These are phyloP conservation scores for Exocentrus adspersus DNA, from an alignment of 2,888 invertebrate species.

Conservation along the genomic window DNA sequence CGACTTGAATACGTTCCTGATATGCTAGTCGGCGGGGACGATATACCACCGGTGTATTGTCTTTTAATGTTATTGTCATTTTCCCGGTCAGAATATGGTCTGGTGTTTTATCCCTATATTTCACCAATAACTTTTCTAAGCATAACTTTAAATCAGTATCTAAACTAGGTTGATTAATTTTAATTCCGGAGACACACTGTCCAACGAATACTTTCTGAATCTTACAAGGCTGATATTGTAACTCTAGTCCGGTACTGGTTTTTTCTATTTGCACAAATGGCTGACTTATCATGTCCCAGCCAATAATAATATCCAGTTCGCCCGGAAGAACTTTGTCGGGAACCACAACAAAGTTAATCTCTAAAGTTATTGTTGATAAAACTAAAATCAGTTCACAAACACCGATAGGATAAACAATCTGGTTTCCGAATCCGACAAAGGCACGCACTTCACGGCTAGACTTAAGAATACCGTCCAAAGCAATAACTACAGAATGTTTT, in stretches of 20 bases:
- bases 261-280: background rate
- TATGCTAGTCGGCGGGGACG: constrained; percentile 34
- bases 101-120: constrained; percentile 26
- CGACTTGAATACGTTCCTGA: constrained; percentile 30
- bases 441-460: constrained; percentile 13
- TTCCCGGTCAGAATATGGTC: constrained; percentile 26
- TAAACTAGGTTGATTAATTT: background rate
- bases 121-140: constrained; percentile 1
- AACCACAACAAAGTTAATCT: constrained; percentile 33
- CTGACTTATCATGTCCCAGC: background rate
- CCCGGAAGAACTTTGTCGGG: constrained; percentile 30
- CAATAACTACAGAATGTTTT: constrained; percentile 22
- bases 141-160: background rate
- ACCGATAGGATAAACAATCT: constrained; percentile 34
- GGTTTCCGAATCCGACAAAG: constrained; percentile 25
- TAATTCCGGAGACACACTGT: background rate
- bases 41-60: constrained; percentile 32
- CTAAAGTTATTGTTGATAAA: constrained; percentile 33
- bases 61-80: constrained; percentile 33
- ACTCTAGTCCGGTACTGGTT: background rate
- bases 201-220: background rate
- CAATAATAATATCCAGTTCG: background rate
- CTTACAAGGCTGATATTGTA: background rate
- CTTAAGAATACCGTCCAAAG: background rate
- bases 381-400: constrained; percentile 32